Conservation (phyloP, 1,140 invertebrate species). For the Eueides isabella region DNA sequence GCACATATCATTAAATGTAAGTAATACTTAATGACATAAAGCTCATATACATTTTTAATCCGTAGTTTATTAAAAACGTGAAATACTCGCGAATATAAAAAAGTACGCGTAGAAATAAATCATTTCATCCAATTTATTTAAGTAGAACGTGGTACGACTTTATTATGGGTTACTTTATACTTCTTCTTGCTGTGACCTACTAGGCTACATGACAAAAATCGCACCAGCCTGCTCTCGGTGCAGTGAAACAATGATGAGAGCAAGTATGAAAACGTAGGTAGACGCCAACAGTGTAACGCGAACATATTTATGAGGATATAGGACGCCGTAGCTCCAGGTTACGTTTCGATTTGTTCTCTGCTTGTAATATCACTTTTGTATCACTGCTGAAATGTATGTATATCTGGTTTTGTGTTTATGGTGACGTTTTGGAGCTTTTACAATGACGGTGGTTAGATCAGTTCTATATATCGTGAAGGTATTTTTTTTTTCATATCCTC, state of each 20-base stretch:
- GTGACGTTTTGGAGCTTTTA: too few species aligned
- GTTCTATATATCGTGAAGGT: too few species aligned
- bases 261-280: not conserved
- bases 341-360: not conserved
- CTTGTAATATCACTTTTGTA: not conserved
- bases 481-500: too few species aligned
- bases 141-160: not conserved
- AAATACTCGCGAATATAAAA: too few species aligned
- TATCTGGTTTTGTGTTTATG: not conserved
- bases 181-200: not conserved
- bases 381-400: not conserved
- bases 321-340: conserved; percentile 1
- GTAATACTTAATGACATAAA: too few species aligned
- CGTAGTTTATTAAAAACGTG: too few species aligned
- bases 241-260: conserved; percentile 6
- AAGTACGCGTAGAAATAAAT: not conserved
- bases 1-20: too few species aligned
- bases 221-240: conserved; percentile 3
- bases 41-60: too few species aligned
- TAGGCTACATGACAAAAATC: not conserved
- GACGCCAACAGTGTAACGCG: not conserved
- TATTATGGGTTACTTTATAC: not conserved
- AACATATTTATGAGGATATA: conserved; percentile 6
- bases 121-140: not conserved
- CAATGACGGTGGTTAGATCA: too few species aligned